A percentile compares a stretch with the other conserved stretches of the same genome.
Conservation (phyloP, 2,113 vertebrate genomes). For the Illadopsis cleaveri region DNA sequence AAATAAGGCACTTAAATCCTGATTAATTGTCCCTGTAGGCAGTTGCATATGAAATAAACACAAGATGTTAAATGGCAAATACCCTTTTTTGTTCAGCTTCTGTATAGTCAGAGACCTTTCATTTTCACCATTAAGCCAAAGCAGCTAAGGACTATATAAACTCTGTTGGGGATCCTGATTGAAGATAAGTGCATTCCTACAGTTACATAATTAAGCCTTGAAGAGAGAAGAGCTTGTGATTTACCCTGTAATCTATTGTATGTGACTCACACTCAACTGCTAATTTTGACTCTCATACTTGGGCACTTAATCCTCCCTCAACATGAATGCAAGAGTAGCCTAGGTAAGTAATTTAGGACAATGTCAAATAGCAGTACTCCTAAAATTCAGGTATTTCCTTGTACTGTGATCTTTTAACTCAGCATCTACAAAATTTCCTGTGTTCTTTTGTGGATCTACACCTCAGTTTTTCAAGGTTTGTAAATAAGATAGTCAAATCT, state of each 20-base stretch:
- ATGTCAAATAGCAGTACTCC: neutral
- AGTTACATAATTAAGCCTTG: neutral
- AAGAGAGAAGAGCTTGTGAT: neutral
- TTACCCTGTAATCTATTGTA: neutral
- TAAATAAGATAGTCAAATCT: neutral
- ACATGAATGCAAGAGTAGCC: neutral
- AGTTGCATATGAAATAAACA: conserved; percentile 5
- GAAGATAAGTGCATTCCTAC: neutral
- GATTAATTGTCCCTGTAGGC: conserved; percentile 9
- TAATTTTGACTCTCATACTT: neutral
- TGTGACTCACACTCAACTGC: neutral
- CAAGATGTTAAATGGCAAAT: neutral
- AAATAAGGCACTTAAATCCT: neutral
- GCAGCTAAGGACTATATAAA: neutral
- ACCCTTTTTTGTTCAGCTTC: neutral
- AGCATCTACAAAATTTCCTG: neutral
- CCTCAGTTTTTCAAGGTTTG: neutral
- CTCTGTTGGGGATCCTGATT: neutral
- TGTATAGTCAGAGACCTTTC: neutral
- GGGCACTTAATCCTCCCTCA: neutral
- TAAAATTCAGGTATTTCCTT: neutral
- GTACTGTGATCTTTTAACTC: neutral
- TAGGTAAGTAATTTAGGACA: neutral
- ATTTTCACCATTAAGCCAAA: neutral
- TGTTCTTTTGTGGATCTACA: neutral